Percentiles rank a stretch among this genome's conserved stretches.
These are phyloP conservation scores for Cremastinae sp. DNA, from an alignment of 2,888 invertebrate species.

Conservation along the genomic window DNA sequence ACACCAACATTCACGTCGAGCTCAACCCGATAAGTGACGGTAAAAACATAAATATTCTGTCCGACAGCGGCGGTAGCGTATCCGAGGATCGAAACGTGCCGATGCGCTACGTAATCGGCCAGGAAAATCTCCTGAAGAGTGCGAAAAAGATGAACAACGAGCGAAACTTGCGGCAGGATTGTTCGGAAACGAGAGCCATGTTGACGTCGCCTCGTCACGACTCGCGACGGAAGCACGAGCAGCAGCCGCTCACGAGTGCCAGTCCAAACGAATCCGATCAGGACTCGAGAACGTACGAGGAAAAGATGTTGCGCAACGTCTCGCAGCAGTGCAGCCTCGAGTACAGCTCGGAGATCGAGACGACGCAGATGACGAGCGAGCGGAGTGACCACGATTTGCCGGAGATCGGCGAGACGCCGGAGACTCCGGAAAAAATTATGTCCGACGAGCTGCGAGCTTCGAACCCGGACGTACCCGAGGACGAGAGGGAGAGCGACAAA, in stretches of 20 bases:
- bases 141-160: constrained; percentile 71
- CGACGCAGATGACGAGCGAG: constrained; percentile 76
- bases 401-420: constrained; percentile 73
- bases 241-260: constrained; percentile 70
- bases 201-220: constrained; percentile 40
- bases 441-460: constrained; percentile 56
- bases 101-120: constrained; percentile 78
- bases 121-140: constrained; percentile 73
- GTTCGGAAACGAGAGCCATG: constrained; percentile 49
- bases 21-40: constrained; percentile 83
- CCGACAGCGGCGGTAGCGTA: constrained; percentile 83
- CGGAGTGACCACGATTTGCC: constrained; percentile 76
- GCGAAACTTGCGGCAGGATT: constrained; percentile 56
- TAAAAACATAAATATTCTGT: constrained; percentile 85
- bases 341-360: constrained; percentile 83
- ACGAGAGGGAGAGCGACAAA: constrained; percentile 3
- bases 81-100: constrained; percentile 74
- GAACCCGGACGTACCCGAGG: constrained; percentile 56
- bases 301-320: constrained; percentile 83
- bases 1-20: constrained; percentile 90
- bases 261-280: constrained; percentile 74
- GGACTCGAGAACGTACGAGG: constrained; percentile 73
- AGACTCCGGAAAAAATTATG: constrained; percentile 59
- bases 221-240: constrained; percentile 75
- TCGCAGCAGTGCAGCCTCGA: constrained; percentile 88